Conservation (phyloP, 2,113 vertebrate genomes). For the Hemiscyllium ocellatum region DNA sequence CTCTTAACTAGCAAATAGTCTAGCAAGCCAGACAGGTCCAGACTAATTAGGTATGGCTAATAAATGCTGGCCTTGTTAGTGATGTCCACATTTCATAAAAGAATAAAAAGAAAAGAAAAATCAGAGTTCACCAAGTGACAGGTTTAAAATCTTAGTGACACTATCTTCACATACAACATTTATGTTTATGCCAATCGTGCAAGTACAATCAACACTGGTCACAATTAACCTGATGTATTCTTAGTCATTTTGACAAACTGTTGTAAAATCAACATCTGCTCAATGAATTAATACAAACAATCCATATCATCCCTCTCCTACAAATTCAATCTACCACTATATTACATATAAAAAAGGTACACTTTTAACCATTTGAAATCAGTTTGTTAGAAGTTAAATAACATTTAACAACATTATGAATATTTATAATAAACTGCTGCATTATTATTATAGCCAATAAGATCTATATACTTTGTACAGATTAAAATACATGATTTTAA, state of each 20-base stretch:
- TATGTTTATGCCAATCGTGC: neutral
- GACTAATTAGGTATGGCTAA: no score
- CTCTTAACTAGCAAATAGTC: no score
- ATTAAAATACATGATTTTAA: neutral
- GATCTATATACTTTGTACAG: no score
- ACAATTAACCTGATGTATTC: neutral
- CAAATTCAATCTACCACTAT: neutral
- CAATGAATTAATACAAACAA: slow-evolving; percentile 2
- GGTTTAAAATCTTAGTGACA: neutral
- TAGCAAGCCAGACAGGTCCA: no score
- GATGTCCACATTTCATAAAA: no score
- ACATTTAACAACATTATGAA: neutral
- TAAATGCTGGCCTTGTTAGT: no score
- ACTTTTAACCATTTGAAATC: neutral
- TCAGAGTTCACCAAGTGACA: neutral
- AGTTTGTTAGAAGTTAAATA: neutral
- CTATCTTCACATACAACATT: neutral
- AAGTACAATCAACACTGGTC: neutral
- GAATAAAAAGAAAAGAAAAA: no score
- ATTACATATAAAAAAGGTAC: neutral
- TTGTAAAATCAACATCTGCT: neutral
- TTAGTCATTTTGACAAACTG: neutral
- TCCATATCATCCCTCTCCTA: neutral
- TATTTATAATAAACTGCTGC: neutral
- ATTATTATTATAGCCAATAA: neutral